phyloP scores from a whole-genome alignment of 2,797 vertebrate species.

The Menidia menidia region DNA sequence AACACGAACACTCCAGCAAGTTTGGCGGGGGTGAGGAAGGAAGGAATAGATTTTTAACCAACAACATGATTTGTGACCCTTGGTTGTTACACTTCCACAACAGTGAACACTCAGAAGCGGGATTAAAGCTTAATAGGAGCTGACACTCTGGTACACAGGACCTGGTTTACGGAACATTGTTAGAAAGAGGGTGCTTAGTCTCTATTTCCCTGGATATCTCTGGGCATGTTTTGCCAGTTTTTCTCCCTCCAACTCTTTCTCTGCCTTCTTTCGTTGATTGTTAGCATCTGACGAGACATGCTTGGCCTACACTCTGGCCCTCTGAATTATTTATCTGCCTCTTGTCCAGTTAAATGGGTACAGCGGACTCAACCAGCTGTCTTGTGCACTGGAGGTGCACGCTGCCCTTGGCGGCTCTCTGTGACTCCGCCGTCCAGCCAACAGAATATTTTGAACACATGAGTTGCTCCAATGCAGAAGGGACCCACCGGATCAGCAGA shows the following conservation, averaged over 20 bases:
- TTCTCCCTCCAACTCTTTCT: slow-evolving; percentile 1
- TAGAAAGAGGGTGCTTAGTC: slow-evolving; percentile 54
- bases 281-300: slow-evolving; percentile 70
- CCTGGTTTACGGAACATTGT: slow-evolving; percentile 30
- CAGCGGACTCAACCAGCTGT: slow-evolving; percentile 70
- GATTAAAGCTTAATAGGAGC: slow-evolving; percentile 61
- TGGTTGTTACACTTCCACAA: slow-evolving; percentile 48
- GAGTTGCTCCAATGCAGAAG: slow-evolving; percentile 27
- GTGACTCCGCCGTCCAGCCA: slow-evolving; percentile 55
- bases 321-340: slow-evolving; percentile 80
- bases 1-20: not conserved
- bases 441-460: slow-evolving; percentile 57
- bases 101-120: slow-evolving; percentile 41
- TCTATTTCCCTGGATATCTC: slow-evolving; percentile 56
- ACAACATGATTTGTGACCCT: slow-evolving; percentile 39
- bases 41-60: slow-evolving; percentile 20
- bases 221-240: slow-evolving; percentile 50
- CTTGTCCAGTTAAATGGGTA: slow-evolving; percentile 79
- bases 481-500: slow-evolving; percentile 27
- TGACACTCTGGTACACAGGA: slow-evolving; percentile 52
- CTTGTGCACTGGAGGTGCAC: slow-evolving; percentile 32
- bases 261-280: slow-evolving; percentile 64
- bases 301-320: slow-evolving; percentile 66
- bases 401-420: slow-evolving; percentile 60
- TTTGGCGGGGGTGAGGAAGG: not conserved